phyloP scores from a whole-genome alignment of 2,113 vertebrate genomes.

The Chelonoidis abingdonii region DNA sequence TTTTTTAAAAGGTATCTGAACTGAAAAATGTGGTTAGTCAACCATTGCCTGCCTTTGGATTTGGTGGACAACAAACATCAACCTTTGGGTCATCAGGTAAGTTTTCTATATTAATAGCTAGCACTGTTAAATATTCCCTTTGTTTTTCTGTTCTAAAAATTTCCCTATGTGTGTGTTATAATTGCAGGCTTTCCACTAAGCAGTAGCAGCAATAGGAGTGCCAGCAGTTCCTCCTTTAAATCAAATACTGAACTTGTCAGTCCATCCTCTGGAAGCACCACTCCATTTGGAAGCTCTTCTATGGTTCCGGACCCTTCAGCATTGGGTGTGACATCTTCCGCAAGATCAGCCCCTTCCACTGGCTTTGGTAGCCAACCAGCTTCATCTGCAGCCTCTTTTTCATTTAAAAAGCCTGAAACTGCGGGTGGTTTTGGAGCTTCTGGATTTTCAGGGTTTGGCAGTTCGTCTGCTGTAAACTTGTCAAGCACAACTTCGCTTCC shows the following conservation, averaged over 20 bases:
- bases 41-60: conserved; percentile 71
- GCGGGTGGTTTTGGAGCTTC: conserved; percentile 52
- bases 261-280: conserved; percentile 43
- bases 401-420: conserved; percentile 71
- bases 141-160: background rate
- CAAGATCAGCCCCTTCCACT: background rate
- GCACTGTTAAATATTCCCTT: background rate
- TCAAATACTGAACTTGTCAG: conserved; percentile 63
- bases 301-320: conserved; percentile 45
- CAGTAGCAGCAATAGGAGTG: conserved; percentile 41
- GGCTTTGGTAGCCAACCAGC: conserved; percentile 53
- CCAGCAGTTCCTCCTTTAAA: conserved; percentile 84
- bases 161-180: background rate
- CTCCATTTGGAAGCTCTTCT: conserved; percentile 67
- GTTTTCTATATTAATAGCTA: background rate
- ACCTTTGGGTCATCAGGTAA: conserved; percentile 83
- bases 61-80: conserved; percentile 70
- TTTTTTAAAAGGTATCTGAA: conserved; percentile 82
- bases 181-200: conserved; percentile 79
- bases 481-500: background rate
- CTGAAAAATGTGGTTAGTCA: conserved; percentile 75
- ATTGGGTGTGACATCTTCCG: conserved; percentile 31
- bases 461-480: conserved; percentile 43
- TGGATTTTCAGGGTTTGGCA: conserved; percentile 69
- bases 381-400: conserved; percentile 76